These are phyloP conservation scores for Drosophila persimilis DNA, from an alignment of 1,140 invertebrate genomes.

Conservation along the genomic window DNA sequence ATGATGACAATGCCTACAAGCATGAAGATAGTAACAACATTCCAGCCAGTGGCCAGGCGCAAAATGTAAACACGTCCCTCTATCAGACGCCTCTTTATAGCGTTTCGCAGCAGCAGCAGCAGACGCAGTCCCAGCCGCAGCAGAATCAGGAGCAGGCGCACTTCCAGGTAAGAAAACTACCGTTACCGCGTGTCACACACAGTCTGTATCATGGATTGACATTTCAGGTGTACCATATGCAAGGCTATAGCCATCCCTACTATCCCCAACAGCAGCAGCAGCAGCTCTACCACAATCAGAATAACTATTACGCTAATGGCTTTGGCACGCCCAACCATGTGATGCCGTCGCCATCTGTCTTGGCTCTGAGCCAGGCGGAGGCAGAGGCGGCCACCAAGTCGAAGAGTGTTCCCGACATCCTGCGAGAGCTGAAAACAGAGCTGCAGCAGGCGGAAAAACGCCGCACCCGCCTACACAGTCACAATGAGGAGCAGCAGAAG, in stretches of 20 bases:
- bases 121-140: slow-evolving; percentile 22
- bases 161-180: slow-evolving; percentile 30
- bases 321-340: slow-evolving; percentile 64
- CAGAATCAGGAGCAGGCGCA: slow-evolving; percentile 33
- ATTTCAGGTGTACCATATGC: slow-evolving; percentile 47
- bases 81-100: slow-evolving; percentile 32
- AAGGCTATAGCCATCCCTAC: slow-evolving; percentile 50
- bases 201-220: not conserved
- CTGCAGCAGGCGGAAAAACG: slow-evolving; percentile 80
- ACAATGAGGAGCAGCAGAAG: slow-evolving; percentile 57
- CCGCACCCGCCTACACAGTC: slow-evolving; percentile 82
- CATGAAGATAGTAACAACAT: slow-evolving; percentile 54
- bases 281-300: slow-evolving; percentile 74
- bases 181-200: too few species aligned
- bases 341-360: slow-evolving; percentile 46
- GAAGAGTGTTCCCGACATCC: slow-evolving; percentile 88
- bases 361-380: slow-evolving; percentile 61
- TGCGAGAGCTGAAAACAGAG: slow-evolving; percentile 88
- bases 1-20: slow-evolving; percentile 56
- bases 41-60: slow-evolving; percentile 42
- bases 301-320: slow-evolving; percentile 64
- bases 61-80: slow-evolving; percentile 6
- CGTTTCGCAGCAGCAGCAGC: slow-evolving; percentile 43
- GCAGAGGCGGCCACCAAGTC: slow-evolving; percentile 83
- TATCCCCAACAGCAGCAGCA: slow-evolving; percentile 68